Evolutionary conservation across 1,140 invertebrate species (phyloP).

Genomic region (Anadara kagoshimensis): DNA sequence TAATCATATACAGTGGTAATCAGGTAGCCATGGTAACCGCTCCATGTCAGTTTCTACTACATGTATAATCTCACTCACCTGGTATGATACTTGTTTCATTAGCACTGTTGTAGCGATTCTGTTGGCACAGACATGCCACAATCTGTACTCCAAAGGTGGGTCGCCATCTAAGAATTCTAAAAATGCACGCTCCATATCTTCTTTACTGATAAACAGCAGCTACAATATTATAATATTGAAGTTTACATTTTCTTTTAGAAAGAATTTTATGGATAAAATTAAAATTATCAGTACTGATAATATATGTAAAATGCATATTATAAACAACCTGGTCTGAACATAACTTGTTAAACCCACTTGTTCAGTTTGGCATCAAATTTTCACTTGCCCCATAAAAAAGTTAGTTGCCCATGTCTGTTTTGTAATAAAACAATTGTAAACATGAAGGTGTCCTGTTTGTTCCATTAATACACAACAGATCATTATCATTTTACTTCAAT

Average conservation of each 20-base stretch:
- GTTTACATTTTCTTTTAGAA: no score
- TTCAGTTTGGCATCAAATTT: no score
- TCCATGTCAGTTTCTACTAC: neutral
- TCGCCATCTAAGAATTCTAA: conserved; percentile 50
- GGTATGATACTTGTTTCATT: conserved; percentile 59
- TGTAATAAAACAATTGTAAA: no score
- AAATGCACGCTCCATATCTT: conserved; percentile 60
- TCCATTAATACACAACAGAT: no score
- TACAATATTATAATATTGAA: conserved; percentile 36
- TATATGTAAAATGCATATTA: no score
- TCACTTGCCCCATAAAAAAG: no score
- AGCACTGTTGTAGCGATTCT: conserved; percentile 60
- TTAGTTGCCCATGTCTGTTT: no score
- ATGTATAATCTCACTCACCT: conserved; percentile 29
- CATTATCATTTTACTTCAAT: no score
- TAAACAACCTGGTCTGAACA: neutral
- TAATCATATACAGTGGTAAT: neutral
- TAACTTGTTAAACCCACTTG: neutral
- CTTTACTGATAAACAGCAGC: conserved; percentile 57
- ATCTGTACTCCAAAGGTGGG: conserved; percentile 61
- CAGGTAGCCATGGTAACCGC: neutral
- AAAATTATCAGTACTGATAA: no score
- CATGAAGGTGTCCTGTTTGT: no score
- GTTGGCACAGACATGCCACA: conserved; percentile 68
- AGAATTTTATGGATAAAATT: no score